Conservation (phyloP, 2,888 invertebrate genomes). For the Micoletzkya japonica region DNA sequence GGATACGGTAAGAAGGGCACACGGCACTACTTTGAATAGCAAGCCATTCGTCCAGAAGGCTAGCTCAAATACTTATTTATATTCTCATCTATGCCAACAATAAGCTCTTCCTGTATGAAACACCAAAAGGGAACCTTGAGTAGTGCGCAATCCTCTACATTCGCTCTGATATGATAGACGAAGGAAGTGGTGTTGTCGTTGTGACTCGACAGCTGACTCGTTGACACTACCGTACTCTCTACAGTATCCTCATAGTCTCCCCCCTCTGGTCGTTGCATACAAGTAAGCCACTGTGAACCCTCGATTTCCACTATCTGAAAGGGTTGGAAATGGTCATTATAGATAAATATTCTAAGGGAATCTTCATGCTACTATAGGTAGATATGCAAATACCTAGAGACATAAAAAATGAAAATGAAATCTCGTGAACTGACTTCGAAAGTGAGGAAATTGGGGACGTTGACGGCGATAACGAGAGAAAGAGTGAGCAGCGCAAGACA, state of each 20-base stretch:
- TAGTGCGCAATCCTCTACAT: constrained; percentile 45
- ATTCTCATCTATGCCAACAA: not conserved
- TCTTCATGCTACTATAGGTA: too few relatives aligned
- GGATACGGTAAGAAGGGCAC: constrained; percentile 59
- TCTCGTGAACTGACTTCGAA: constrained; percentile 54
- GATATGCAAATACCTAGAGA: too few relatives aligned
- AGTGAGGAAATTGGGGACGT: constrained; percentile 60
- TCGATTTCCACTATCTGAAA: too few relatives aligned
- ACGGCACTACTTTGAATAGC: constrained; percentile 62
- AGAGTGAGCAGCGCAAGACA: constrained; percentile 48
- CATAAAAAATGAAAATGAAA: too few relatives aligned
- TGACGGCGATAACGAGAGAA: constrained; percentile 49
- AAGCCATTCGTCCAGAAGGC: constrained; percentile 63
- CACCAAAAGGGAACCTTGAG: constrained; percentile 33
- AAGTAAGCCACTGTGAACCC: too few relatives aligned
- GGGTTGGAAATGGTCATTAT: too few relatives aligned
- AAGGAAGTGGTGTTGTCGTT: too few relatives aligned
- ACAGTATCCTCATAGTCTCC: not conserved
- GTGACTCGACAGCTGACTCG: too few relatives aligned
- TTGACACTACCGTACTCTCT: not conserved
- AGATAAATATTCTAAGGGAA: too few relatives aligned
- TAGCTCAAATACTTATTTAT: constrained; percentile 37
- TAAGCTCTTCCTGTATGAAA: not conserved
- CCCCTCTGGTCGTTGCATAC: not conserved
- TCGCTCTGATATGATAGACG: constrained; percentile 37